Evolutionary conservation across 1,140 invertebrate genomes (phyloP), one percentile per base, ranked within the genome.

Genomic region (Steinernema khuongi): DNA sequence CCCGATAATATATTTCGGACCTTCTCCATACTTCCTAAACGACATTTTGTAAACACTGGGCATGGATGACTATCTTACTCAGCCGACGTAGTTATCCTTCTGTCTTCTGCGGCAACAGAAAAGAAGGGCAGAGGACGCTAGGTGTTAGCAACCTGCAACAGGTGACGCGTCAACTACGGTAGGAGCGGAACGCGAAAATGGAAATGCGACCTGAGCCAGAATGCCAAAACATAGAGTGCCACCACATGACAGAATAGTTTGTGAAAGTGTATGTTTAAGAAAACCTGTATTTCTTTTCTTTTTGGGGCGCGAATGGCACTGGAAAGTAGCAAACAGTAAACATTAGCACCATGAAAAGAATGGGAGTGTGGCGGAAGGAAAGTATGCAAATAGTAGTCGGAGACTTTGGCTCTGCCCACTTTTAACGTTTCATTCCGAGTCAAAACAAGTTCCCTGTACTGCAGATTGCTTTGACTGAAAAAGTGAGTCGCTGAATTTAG

Each of bases 241-340:
- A 60, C 7, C n/a, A n/a, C n/a, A n/a, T n/a, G n/a, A n/a, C n/a
- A 60, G 26, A 22, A 60, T 14, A 60, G 14, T n/a, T 60, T 60
- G 14, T 60, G 14, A 60, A 7, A 22, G 26, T 26, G 50, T 11
- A 22, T 60, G 19, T 60, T 60, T 26, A 60, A 22, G 50, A 60
- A 60, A 60, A 60, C 50, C 50, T 60, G 50, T 60, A 60, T 60
- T 60, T 60, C 22, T n/a, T 7, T 60, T 60, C 26, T 60, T 2
- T n/a, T n/a, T 17, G 50, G 26, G 50, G 7, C 7, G 14, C 11
- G n/a, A n/a, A n/a, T n/a, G n/a, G n/a, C 26, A 60, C 26, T 11
- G 11, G 50, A 60, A 11, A 60, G 50, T 60, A 60, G 50, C 14
- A 60, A 60, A 60, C 50, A 60, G 50, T 60, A 60, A 60, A 60